phyloP scores from a whole-genome alignment of 2,797 vertebrate species.

The Pelodytes ibericus region DNA sequence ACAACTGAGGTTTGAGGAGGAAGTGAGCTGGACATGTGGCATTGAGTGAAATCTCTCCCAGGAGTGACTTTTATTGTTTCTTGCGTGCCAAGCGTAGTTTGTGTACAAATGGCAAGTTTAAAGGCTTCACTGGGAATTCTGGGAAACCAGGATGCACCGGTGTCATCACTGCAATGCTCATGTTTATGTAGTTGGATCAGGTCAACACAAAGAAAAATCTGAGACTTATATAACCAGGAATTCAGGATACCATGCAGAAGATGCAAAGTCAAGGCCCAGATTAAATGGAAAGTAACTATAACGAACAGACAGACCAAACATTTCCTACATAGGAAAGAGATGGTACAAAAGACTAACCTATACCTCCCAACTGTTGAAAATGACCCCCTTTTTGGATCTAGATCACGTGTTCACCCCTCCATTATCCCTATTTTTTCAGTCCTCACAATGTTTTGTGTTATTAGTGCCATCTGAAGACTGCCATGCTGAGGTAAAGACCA shows the following conservation, averaged over 20 bases:
- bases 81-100: slow-evolving; percentile 41
- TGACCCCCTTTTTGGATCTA: too few relatives aligned
- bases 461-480: too few relatives aligned
- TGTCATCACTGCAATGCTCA: slow-evolving; percentile 23
- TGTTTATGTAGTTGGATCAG: background rate
- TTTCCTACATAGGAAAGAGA: too few relatives aligned
- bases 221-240: background rate
- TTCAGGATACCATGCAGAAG: too few relatives aligned
- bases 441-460: too few relatives aligned
- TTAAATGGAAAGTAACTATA: background rate
- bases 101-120: slow-evolving; percentile 43
- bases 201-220: background rate
- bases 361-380: too few relatives aligned
- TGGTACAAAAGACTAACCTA: too few relatives aligned
- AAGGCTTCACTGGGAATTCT: slow-evolving; percentile 39
- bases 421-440: too few relatives aligned
- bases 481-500: too few relatives aligned
- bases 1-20: slow-evolving; percentile 35
- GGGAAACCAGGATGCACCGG: slow-evolving; percentile 36
- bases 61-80: slow-evolving; percentile 32
- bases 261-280: too few relatives aligned
- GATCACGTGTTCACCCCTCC: too few relatives aligned
- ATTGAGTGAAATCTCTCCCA: slow-evolving; percentile 38
- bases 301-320: background rate
- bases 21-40: slow-evolving; percentile 25